Conservation (phyloP, 2,113 vertebrate genomes). For the Centropus unirufus region DNA sequence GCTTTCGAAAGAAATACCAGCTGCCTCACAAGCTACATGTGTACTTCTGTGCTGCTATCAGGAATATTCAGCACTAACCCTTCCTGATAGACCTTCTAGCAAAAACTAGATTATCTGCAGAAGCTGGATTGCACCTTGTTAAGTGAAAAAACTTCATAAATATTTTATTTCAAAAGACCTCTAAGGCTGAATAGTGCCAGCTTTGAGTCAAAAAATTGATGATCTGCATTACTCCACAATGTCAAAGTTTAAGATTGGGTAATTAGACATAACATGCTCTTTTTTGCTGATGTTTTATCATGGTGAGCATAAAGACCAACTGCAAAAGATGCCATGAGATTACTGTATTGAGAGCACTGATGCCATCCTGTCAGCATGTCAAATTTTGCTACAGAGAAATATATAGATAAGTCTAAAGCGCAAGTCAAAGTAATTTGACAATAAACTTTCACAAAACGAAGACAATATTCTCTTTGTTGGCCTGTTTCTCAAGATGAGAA, state of each 20-base stretch:
- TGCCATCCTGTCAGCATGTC: slow-evolving; percentile 25
- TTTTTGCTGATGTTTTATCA: slow-evolving; percentile 41
- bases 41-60: not conserved
- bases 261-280: slow-evolving; percentile 20
- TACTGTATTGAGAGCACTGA: slow-evolving; percentile 16
- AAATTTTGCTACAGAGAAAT: slow-evolving; percentile 57
- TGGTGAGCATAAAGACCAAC: not conserved
- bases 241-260: slow-evolving; percentile 15
- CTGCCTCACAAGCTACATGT: not conserved
- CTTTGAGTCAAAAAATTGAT: not conserved
- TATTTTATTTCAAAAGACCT: not conserved
- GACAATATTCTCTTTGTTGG: slow-evolving; percentile 78
- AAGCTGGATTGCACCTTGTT: not conserved
- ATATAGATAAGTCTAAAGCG: slow-evolving; percentile 66
- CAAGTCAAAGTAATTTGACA: slow-evolving; percentile 73
- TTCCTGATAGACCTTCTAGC: not conserved
- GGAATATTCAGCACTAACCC: not conserved
- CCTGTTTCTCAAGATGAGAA: slow-evolving; percentile 46
- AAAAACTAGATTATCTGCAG: not conserved
- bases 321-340: slow-evolving; percentile 5
- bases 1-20: not conserved
- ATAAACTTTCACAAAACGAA: slow-evolving; percentile 71
- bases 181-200: not conserved
- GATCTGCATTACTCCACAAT: slow-evolving; percentile 15
- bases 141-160: not conserved